These are phyloP conservation scores for Mus pahari DNA, from an alignment of 2,113 vertebrate species.

Conservation along the genomic window DNA sequence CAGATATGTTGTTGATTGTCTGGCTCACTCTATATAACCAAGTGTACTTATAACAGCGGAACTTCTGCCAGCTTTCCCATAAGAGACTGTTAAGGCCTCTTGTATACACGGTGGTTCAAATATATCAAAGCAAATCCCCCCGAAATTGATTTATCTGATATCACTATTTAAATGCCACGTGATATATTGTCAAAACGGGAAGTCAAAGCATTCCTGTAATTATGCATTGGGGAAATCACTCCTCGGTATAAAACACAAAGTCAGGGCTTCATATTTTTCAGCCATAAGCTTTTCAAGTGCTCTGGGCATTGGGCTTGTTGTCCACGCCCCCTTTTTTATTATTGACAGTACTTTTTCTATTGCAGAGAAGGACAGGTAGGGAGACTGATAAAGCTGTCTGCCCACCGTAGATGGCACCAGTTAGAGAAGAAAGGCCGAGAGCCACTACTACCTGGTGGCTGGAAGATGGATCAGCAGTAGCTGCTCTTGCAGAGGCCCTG, in stretches of 20 bases:
- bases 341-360: background rate
- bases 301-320: background rate
- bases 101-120: background rate
- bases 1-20: background rate
- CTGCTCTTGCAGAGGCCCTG: background rate
- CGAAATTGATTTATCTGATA: slow-evolving; percentile 7
- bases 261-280: background rate
- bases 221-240: background rate
- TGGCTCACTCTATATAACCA: background rate
- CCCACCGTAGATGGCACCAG: background rate
- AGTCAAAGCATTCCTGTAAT: slow-evolving; percentile 20
- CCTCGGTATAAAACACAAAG: background rate
- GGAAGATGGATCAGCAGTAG: background rate
- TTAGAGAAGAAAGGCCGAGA: background rate
- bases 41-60: background rate
- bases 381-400: background rate
- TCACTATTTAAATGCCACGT: slow-evolving; percentile 32
- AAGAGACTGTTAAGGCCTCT: background rate
- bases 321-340: background rate
- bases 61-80: background rate
- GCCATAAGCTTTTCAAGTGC: background rate
- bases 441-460: background rate
- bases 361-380: background rate
- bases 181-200: background rate
- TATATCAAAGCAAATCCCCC: background rate